Percentiles rank a stretch among this genome's conserved stretches.
Conservation (phyloP, 2,888 invertebrate genomes). For the Eilema caniola region DNA sequence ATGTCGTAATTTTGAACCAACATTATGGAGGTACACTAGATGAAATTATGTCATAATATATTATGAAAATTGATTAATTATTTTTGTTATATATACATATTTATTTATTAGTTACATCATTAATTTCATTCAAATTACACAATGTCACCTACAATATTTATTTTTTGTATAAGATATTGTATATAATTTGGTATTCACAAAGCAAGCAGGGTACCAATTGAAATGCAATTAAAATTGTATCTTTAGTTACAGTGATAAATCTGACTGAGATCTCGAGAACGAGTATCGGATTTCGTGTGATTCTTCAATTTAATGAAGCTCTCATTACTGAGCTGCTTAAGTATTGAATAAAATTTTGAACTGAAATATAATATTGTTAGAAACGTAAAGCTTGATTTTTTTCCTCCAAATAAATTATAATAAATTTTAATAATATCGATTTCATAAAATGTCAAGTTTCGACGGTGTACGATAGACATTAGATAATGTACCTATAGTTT, state of each 20-base stretch:
- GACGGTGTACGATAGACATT: neutral
- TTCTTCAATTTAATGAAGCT: constrained; percentile 4
- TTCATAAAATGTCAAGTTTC: neutral
- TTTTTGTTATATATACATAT: no score
- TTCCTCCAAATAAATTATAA: neutral
- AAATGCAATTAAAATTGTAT: constrained; percentile 1
- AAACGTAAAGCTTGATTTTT: neutral
- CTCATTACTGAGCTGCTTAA: neutral
- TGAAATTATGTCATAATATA: no score
- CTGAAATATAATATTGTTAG: neutral
- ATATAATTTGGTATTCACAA: neutral
- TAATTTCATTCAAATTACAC: no score
- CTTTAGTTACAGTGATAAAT: neutral
- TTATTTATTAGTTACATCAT: no score
- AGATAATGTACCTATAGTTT: no score
- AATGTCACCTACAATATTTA: no score
- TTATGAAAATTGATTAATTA: no score
- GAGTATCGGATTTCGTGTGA: neutral
- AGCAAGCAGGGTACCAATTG: neutral
- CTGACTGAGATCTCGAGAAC: neutral
- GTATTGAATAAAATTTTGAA: neutral
- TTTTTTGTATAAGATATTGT: neutral
- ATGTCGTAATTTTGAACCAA: no score
- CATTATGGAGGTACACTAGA: no score
- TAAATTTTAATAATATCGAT: neutral